These are phyloP conservation scores for Staurois parvus DNA, from an alignment of 2,797 vertebrate genomes.

Conservation along the genomic window DNA sequence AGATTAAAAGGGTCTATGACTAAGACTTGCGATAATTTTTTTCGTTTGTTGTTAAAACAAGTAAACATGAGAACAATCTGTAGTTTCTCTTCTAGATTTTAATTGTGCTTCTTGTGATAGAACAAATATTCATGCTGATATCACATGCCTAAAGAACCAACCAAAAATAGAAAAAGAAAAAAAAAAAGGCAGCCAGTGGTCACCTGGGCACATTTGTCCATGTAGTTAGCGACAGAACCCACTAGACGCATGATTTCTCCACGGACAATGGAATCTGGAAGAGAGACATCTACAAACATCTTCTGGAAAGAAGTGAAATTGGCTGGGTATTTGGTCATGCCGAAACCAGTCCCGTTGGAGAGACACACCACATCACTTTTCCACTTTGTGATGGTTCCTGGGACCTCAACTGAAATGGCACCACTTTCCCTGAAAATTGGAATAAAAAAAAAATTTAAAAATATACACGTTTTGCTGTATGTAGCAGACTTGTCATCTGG, in stretches of 20 bases:
- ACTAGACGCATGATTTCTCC: background rate
- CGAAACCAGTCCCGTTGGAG: background rate
- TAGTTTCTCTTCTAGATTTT: too few species aligned
- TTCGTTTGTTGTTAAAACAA: too few species aligned
- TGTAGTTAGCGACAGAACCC: background rate
- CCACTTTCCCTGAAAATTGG: background rate
- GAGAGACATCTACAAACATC: slow-evolving; percentile 3
- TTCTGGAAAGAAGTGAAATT: slow-evolving; percentile 22
- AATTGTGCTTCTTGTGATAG: too few species aligned
- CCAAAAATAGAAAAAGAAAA: background rate
- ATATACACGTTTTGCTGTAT: background rate
- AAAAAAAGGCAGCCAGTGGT: background rate
- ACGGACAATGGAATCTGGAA: slow-evolving; percentile 4
- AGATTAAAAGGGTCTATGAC: too few species aligned
- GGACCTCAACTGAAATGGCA: background rate
- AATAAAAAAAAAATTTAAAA: background rate
- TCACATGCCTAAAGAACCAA: background rate
- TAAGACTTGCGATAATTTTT: too few species aligned
- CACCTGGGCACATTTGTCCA: slow-evolving; percentile 26
- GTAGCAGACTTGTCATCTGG: background rate
- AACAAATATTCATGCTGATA: background rate
- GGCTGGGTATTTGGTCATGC: slow-evolving; percentile 1
- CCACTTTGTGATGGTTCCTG: slow-evolving; percentile 48
- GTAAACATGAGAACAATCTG: too few species aligned
- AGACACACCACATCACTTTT: background rate